phyloP scores from a whole-genome alignment of 2,797 vertebrate species.

The Potorous gilbertii region DNA sequence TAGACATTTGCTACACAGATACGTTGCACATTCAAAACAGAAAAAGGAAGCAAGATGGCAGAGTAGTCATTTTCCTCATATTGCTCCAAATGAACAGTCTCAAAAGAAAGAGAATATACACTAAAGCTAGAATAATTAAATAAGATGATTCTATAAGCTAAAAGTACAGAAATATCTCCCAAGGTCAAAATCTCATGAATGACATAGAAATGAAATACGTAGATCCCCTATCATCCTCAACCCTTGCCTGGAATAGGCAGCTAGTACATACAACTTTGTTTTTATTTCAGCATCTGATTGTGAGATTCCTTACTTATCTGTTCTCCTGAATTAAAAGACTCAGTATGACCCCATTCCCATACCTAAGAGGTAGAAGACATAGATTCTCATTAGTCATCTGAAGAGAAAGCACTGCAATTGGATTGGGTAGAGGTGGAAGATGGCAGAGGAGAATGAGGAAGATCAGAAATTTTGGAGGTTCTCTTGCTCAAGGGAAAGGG shows the following conservation, averaged over 20 bases:
- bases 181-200: background rate
- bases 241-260: background rate
- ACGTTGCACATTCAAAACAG: background rate
- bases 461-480: background rate
- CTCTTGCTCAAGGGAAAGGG: background rate
- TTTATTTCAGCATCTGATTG: background rate
- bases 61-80: background rate
- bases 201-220: background rate
- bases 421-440: background rate
- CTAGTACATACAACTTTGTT: background rate
- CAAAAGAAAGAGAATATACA: background rate
- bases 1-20: background rate
- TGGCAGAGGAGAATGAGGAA: background rate
- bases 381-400: background rate
- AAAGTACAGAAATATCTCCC: background rate
- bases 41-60: background rate
- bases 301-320: background rate
- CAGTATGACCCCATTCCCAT: background rate
- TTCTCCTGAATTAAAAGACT: background rate
- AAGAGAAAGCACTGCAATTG: background rate
- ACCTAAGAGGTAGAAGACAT: background rate
- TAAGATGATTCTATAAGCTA: background rate
- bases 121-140: background rate
- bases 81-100: background rate
- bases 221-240: background rate